Base-by-base conservation (phyloP, 2,113 vertebrate genomes). In the Ramphastos sulfuratus region DNA sequence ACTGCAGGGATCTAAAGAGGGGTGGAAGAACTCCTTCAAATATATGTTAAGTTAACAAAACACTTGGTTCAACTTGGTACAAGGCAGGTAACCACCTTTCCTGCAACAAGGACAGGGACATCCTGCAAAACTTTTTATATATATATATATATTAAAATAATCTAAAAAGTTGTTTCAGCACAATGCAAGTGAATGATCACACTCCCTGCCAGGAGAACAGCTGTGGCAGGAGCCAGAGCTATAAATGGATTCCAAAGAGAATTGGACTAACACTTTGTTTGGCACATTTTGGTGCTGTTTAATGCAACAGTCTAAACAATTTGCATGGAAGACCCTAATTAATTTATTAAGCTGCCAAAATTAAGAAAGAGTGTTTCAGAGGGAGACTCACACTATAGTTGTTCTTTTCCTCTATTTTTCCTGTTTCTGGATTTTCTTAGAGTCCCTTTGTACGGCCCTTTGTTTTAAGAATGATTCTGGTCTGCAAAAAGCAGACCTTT, bases 131-230 rank as follows among this genome's bases (percentile, higher is more conserved):
- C 19, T 56, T 31, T 7, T 7, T 2, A 19, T 8, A 52, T 52
- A 42, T 42, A 15, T 10, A 39, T 39, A 39, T 39, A n/a, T n/a
- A n/a, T n/a, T n/a, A n/a, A n/a, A n/a, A n/a, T n/a, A n/a, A n/a
- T n/a, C n/a, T n/a, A n/a, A 39, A 39, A 15, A 50, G 46, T 16
- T 71, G 14, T 70, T 90, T 69, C 2, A 2, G 46, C 70, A 82
- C 17, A 69, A 23, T 5, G 3, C 10, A 86, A 90, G 25, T 7
- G 35, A 83, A 56, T 0, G 0, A 14, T 33, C 5, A 0, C 1
- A 3, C 15, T 71, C 37, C 19, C 37, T 90, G 69, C 21, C 65
- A 82, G 17, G 23, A 33, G 19, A 91, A 70, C 0, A 1, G 60
- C 64, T 9, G 9, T 4, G 44, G 27, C 48, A 85, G 54, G 15